Evolutionary conservation across 2,113 vertebrate species (phyloP).

Genomic region (Gnathonemus echidnorhynchus): DNA sequence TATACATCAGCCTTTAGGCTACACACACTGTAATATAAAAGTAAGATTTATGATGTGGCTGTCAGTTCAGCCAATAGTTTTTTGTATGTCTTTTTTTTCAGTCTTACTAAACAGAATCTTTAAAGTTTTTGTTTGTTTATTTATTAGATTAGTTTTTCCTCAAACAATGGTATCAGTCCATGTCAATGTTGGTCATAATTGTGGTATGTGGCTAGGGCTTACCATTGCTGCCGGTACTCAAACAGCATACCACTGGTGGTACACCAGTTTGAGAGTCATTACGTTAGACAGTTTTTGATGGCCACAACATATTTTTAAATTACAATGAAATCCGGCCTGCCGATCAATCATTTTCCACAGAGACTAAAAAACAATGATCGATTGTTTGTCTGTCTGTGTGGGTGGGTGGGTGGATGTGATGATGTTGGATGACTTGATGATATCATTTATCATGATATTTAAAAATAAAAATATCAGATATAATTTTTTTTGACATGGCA

Average conservation of each 20-base stretch:
- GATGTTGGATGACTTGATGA: background rate
- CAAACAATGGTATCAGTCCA: background rate
- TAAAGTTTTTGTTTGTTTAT: background rate
- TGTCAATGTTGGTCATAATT: background rate
- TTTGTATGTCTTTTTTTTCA: background rate
- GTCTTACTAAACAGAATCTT: background rate
- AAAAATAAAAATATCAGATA: background rate
- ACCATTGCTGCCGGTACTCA: background rate
- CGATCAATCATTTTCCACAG: background rate
- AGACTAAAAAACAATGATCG: background rate
- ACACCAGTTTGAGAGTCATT: background rate
- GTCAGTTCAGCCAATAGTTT: background rate
- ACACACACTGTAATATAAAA: background rate
- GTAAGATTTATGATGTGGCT: background rate
- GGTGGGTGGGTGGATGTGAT: background rate
- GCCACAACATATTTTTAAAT: background rate
- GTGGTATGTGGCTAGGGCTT: background rate
- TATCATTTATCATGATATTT: background rate
- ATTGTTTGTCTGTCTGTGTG: background rate
- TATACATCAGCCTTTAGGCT: background rate
- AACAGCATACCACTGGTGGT: background rate
- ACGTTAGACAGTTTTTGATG: background rate
- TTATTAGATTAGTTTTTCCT: background rate
- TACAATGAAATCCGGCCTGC: background rate
- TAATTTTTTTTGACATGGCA: background rate